Percentiles rank a stretch among this genome's conserved stretches.
phyloP scores from a whole-genome alignment of 2,888 invertebrate genomes.

The Gnatocerus cornutus region DNA sequence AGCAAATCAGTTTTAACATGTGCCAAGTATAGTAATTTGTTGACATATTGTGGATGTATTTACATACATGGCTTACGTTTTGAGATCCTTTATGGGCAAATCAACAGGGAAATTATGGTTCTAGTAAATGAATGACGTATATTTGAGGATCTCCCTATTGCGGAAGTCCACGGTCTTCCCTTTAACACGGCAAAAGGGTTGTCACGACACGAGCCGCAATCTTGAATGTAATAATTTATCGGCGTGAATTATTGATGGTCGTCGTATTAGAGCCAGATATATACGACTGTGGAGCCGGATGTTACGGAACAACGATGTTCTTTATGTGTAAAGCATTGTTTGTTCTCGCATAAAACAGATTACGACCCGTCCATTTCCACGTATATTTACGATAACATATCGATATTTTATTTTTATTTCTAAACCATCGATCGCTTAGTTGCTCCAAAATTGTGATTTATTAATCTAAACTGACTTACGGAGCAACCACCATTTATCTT shows the following conservation, averaged over 20 bases:
- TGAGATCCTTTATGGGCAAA: conserved; percentile 5
- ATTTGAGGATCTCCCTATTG: conserved; percentile 1
- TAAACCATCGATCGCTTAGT: conserved; percentile 34
- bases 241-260: conserved; percentile 56
- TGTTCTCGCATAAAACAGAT: conserved; percentile 54
- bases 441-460: conserved; percentile 42
- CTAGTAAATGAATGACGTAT: neutral
- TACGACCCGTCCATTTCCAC: conserved; percentile 48
- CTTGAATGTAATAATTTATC: conserved; percentile 56
- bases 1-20: conserved; percentile 36
- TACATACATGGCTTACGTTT: neutral
- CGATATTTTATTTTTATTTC: conserved; percentile 49
- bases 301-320: conserved; percentile 47
- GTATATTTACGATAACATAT: conserved; percentile 49
- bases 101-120: conserved; percentile 17
- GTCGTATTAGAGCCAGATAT: conserved; percentile 50
- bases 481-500: conserved; percentile 27
- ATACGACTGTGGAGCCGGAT: conserved; percentile 39
- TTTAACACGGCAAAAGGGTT: conserved; percentile 25
- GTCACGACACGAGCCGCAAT: conserved; percentile 49
- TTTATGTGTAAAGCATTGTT: conserved; percentile 54
- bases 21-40: conserved; percentile 27
- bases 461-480: conserved; percentile 40
- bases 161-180: conserved; percentile 23
- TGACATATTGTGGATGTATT: conserved; percentile 6